Evolutionary conservation across 2,888 invertebrate genomes (phyloP).

Genomic region (Apamea sordens): DNA sequence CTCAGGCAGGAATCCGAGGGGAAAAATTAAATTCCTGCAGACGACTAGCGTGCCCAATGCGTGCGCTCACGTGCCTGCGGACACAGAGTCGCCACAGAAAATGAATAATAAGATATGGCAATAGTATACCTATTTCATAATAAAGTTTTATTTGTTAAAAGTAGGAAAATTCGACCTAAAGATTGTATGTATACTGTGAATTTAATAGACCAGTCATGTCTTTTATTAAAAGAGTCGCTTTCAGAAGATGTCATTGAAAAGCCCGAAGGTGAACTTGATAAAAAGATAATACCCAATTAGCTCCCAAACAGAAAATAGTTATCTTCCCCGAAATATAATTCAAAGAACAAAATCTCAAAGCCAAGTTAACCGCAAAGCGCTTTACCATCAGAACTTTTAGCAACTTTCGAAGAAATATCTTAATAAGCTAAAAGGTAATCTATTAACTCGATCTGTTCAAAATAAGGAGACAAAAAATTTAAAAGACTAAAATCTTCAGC

Average conservation of each 20-base stretch:
- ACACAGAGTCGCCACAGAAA: conserved; percentile 40
- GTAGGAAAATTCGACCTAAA: too few relatives aligned
- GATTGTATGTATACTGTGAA: neutral
- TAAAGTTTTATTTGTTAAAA: neutral
- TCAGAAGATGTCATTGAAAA: conserved; percentile 3
- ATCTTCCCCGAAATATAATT: neutral
- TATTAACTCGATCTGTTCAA: conserved; percentile 46
- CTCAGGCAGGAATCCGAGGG: conserved; percentile 74
- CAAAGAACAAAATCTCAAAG: conserved; percentile 22
- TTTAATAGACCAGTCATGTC: neutral
- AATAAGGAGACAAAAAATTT: conserved; percentile 49
- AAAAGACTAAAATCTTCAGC: conserved; percentile 63
- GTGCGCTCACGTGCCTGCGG: conserved; percentile 69
- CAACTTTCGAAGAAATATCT: conserved; percentile 30
- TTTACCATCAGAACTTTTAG: conserved; percentile 1
- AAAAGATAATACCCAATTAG: conserved; percentile 22
- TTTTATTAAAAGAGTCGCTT: neutral
- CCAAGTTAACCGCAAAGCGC: conserved; percentile 20
- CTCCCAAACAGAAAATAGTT: neutral
- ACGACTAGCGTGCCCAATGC: conserved; percentile 65
- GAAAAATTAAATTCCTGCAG: conserved; percentile 85
- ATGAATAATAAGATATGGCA: conserved; percentile 45
- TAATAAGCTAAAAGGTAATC: conserved; percentile 57
- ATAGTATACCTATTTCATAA: neutral
- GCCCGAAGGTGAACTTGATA: neutral